Conservation (phyloP, 1,140 invertebrate genomes). For the Myzus persicae region DNA sequence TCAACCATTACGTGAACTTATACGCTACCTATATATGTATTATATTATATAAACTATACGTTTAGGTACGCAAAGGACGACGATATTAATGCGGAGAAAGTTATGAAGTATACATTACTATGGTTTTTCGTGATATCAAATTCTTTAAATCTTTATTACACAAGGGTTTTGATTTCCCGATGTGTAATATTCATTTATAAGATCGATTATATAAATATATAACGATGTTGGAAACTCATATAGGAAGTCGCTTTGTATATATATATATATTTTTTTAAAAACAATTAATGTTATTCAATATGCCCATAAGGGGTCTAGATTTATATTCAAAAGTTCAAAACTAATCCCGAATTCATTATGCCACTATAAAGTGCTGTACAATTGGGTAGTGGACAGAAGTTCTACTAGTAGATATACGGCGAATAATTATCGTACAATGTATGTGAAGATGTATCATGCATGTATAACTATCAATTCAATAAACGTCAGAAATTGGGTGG, state of each 20-base stretch:
- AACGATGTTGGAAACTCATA: neutral
- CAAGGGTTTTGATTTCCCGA: constrained; percentile 7
- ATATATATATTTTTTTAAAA: too few relatives aligned
- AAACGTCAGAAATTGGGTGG: neutral
- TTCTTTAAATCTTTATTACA: neutral
- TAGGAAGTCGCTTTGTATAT: neutral
- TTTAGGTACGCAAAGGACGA: neutral
- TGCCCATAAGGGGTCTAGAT: neutral
- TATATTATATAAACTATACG: neutral
- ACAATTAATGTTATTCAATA: neutral
- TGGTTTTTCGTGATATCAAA: constrained; percentile 5
- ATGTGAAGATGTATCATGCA: too few relatives aligned
- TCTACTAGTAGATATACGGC: neutral
- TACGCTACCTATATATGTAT: neutral
- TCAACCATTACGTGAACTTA: constrained; percentile 16
- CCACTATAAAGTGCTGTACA: neutral
- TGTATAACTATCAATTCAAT: neutral
- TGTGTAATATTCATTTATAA: neutral
- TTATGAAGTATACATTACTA: neutral
- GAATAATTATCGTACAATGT: neutral
- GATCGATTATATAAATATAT: neutral
- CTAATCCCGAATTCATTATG: neutral
- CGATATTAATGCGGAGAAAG: neutral
- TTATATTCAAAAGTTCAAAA: neutral
- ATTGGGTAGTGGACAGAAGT: neutral